Conservation (phyloP, 2,113 vertebrate species). For the Mellivora capensis region DNA sequence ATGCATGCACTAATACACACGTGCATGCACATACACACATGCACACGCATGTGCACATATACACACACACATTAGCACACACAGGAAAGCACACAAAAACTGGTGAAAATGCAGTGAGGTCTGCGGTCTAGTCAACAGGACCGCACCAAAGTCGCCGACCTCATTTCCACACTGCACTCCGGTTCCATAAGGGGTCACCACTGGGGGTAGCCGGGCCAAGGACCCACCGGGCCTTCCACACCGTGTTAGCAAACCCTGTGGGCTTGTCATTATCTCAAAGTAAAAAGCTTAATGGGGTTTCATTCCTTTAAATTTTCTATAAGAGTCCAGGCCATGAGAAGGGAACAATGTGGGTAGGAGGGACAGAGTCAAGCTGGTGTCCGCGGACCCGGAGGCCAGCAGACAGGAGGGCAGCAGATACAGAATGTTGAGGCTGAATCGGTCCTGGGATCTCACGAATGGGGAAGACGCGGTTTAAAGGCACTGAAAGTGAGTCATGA, state of each 20-base stretch:
- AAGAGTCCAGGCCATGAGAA: neutral
- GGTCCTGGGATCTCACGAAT: neutral
- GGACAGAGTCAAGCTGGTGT: neutral
- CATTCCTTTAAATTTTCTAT: neutral
- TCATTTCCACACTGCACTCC: rapidly evolving
- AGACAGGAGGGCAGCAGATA: neutral
- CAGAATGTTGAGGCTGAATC: neutral
- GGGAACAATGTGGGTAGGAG: neutral
- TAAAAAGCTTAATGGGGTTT: neutral
- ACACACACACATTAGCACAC: neutral
- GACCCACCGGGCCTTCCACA: rapidly evolving
- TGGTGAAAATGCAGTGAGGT: neutral
- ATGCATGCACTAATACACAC: no score
- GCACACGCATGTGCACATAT: neutral
- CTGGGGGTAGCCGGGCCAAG: neutral
- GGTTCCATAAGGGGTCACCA: neutral
- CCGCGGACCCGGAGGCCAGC: neutral
- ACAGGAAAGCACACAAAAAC: neutral
- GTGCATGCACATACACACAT: no score
- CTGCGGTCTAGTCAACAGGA: neutral
- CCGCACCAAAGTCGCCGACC: rapidly evolving
- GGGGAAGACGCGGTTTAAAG: neutral
- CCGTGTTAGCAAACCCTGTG: neutral
- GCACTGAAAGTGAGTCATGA: neutral
- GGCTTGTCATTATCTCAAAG: neutral